Percentiles rank a stretch among this genome's conserved stretches.
Conservation (phyloP, 2,797 vertebrate species). For the Knipowitschia caucasica region DNA sequence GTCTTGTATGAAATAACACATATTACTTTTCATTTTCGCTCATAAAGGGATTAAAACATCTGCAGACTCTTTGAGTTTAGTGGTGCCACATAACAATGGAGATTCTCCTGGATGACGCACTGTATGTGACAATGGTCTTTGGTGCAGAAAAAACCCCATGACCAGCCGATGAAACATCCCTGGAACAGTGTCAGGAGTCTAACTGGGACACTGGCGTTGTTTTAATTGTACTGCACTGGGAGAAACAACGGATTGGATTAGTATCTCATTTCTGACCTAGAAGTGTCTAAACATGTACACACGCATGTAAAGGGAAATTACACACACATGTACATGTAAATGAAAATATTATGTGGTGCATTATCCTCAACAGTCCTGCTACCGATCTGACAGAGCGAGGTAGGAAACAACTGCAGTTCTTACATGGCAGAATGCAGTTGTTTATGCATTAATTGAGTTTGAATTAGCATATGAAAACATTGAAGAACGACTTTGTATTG, state of each 20-base stretch:
- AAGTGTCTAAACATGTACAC: slow-evolving; percentile 41
- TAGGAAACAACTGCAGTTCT: not conserved
- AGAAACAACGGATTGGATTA: slow-evolving; percentile 37
- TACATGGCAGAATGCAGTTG: not conserved
- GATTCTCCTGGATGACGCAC: no score
- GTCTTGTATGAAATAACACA: no score
- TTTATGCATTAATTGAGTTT: not conserved
- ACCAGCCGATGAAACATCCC: slow-evolving; percentile 30
- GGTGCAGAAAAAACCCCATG: slow-evolving; percentile 27
- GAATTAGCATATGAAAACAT: slow-evolving; percentile 2
- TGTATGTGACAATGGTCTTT: not conserved
- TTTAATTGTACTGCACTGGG: slow-evolving; percentile 61
- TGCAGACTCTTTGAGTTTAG: no score
- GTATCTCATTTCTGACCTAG: slow-evolving; percentile 43
- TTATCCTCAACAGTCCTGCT: not conserved
- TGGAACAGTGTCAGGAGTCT: slow-evolving; percentile 49
- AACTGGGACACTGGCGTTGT: slow-evolving; percentile 44
- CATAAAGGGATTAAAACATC: no score
- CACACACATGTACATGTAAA: slow-evolving; percentile 8
- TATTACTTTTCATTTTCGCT: no score
- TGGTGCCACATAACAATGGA: slow-evolving; percentile 31
- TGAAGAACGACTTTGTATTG: not conserved
- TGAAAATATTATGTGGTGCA: not conserved
- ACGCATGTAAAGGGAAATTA: slow-evolving; percentile 13
- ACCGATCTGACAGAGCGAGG: not conserved